phyloP scores from a whole-genome alignment of 2,888 invertebrate species.

The Timandra comae region DNA sequence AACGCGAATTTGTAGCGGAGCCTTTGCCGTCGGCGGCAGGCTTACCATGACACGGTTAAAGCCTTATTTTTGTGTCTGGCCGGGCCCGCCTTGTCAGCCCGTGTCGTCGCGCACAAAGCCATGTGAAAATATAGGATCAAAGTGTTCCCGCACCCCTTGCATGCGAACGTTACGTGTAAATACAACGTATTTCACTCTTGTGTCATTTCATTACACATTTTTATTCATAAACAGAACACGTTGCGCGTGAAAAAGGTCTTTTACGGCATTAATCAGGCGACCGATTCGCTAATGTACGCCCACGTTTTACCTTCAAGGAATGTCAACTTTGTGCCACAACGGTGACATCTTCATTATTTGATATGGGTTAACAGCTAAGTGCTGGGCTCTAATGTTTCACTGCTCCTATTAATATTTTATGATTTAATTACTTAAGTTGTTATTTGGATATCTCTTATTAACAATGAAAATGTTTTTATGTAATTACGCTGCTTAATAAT shows the following conservation, averaged over 20 bases:
- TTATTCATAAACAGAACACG: slow-evolving; percentile 21
- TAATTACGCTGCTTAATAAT: too few species aligned
- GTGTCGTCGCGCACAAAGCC: slow-evolving; percentile 68
- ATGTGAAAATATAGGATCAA: slow-evolving; percentile 74
- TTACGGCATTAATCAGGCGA: slow-evolving; percentile 23
- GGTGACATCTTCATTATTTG: slow-evolving; percentile 19
- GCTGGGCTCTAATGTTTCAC: slow-evolving; percentile 14
- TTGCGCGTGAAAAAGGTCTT: slow-evolving; percentile 23
- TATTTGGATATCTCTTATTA: too few species aligned
- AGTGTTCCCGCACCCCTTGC: slow-evolving; percentile 53
- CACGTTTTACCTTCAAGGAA: slow-evolving; percentile 10
- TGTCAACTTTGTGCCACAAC: slow-evolving; percentile 14
- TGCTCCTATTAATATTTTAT: not conserved
- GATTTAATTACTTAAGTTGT: too few species aligned
- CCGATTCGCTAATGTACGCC: slow-evolving; percentile 20
- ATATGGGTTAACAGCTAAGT: slow-evolving; percentile 23
- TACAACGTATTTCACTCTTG: slow-evolving; percentile 40
- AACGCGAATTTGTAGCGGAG: slow-evolving; percentile 69
- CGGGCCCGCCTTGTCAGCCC: slow-evolving; percentile 70
- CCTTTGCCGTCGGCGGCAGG: slow-evolving; percentile 75
- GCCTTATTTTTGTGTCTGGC: slow-evolving; percentile 75
- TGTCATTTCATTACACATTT: slow-evolving; percentile 39
- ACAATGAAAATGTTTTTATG: too few species aligned
- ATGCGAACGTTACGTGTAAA: slow-evolving; percentile 49
- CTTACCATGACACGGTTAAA: slow-evolving; percentile 74